Conservation (phyloP, 2,888 invertebrate species). For the Pachymerium ferrugineum region DNA sequence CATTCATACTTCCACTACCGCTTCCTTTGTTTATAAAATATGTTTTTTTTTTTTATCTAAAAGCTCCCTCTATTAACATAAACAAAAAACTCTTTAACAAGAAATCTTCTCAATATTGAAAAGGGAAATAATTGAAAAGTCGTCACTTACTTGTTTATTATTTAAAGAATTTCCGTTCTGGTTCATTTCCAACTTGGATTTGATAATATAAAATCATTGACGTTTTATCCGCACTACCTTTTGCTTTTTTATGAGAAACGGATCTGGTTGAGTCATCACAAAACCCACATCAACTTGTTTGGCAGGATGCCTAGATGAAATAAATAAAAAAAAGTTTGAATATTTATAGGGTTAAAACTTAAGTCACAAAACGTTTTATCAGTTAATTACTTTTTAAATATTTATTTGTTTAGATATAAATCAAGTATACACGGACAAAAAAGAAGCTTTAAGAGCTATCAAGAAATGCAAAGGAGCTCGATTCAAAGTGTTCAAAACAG, state of each 20-base stretch:
- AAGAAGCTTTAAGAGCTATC: slow-evolving; percentile 67
- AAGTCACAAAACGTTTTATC: no score
- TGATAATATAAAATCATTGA: no score
- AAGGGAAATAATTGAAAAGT: no score
- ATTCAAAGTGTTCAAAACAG: slow-evolving; percentile 69
- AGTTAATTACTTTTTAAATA: background rate
- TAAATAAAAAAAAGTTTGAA: background rate
- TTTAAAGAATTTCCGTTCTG: no score
- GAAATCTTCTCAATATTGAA: no score
- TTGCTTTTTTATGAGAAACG: background rate
- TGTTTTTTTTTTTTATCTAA: no score
- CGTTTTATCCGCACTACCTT: background rate
- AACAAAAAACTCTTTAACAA: no score
- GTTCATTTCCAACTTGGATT: no score
- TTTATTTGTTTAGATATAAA: background rate
- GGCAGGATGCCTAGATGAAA: background rate
- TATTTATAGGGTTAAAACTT: background rate
- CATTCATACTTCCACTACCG: no score
- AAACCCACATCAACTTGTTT: background rate
- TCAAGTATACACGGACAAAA: slow-evolving; percentile 56
- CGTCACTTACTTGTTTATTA: no score
- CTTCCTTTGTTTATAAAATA: no score
- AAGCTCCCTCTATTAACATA: no score
- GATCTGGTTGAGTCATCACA: background rate
- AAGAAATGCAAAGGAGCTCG: slow-evolving; percentile 70